These are phyloP conservation scores for Varecia variegata DNA, from an alignment of 2,797 vertebrate genomes.

Conservation along the genomic window DNA sequence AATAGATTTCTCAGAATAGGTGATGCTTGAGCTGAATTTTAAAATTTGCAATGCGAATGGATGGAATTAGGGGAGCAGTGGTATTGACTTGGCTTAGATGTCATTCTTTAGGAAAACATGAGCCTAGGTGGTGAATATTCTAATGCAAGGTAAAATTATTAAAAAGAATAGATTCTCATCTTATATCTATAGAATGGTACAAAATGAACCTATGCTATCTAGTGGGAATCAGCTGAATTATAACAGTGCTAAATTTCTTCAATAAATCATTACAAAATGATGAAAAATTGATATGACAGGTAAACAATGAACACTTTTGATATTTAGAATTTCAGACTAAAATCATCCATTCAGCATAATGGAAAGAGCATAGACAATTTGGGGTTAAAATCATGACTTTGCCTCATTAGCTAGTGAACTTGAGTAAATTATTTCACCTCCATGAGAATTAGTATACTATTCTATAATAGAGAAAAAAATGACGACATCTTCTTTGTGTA, in stretches of 20 bases:
- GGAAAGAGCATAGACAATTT: not conserved
- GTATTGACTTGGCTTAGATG: not conserved
- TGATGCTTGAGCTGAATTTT: not conserved
- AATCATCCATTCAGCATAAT: not conserved
- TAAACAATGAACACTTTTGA: not conserved
- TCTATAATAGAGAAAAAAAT: not conserved
- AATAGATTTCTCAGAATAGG: not conserved
- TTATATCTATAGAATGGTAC: not conserved
- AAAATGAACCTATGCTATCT: not conserved
- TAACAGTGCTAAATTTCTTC: not conserved
- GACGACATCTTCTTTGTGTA: not conserved
- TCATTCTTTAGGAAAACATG: not conserved
- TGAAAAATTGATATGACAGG: not conserved
- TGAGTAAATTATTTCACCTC: not conserved
- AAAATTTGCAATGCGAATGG: not conserved
- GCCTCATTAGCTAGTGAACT: not conserved
- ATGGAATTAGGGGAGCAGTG: not conserved
- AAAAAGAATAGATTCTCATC: not conserved
- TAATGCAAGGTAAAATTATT: not conserved
- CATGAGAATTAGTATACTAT: not conserved
- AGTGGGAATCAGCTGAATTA: not conserved
- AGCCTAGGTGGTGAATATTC: not conserved
- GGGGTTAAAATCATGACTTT: not conserved
- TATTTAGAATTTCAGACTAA: not conserved
- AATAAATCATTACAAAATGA: not conserved